Conservation (phyloP, 2,888 invertebrate species). For the Leucophenga maculata region DNA sequence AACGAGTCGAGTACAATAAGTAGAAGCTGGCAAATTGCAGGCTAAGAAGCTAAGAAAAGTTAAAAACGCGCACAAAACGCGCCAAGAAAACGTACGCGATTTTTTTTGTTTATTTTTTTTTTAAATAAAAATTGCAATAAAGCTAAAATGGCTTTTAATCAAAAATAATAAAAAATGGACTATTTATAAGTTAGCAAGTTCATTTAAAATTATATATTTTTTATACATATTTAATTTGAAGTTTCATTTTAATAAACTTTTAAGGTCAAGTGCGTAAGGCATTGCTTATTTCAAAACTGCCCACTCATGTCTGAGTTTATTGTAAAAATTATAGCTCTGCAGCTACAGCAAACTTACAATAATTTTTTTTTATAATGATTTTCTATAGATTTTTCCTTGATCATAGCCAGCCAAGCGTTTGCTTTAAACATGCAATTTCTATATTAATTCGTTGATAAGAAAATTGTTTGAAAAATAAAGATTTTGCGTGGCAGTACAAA, state of each 20-base stretch:
- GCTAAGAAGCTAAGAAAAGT: background rate
- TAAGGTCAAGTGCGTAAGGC: conserved; percentile 18
- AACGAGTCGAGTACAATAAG: background rate
- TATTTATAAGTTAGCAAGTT: too few species aligned
- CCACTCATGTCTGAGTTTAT: conserved; percentile 7
- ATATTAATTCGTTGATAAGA: conserved; percentile 9
- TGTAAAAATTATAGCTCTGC: background rate
- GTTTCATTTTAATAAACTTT: background rate
- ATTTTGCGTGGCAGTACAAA: too few species aligned
- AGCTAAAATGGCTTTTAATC: background rate
- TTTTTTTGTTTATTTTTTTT: background rate
- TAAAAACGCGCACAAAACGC: background rate
- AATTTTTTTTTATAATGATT: too few species aligned
- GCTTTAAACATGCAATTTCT: conserved; percentile 5
- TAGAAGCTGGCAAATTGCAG: background rate
- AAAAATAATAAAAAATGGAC: too few species aligned
- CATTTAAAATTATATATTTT: too few species aligned
- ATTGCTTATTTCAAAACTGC: conserved; percentile 2
- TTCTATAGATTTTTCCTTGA: conserved; percentile 18
- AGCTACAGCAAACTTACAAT: too few species aligned
- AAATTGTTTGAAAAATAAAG: background rate
- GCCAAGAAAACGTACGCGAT: background rate
- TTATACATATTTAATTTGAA: too few species aligned
- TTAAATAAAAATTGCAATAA: background rate
- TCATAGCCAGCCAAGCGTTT: conserved; percentile 10